These are phyloP conservation scores for Theristus sp. DNA, from an alignment of 2,888 invertebrate genomes.

Conservation along the genomic window DNA sequence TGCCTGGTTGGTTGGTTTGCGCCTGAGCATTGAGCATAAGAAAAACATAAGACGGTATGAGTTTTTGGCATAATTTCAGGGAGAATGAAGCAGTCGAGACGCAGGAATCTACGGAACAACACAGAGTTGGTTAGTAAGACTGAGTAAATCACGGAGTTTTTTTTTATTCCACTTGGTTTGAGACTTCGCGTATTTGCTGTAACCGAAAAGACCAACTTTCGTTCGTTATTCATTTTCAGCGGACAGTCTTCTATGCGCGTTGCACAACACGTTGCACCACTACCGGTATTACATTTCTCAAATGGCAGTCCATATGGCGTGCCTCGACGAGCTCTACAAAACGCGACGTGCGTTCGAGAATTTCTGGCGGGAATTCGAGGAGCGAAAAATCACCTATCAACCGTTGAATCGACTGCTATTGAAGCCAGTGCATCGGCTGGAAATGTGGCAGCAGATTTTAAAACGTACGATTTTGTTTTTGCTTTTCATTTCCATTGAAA, in stretches of 20 bases:
- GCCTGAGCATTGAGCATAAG: neutral
- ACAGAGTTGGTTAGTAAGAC: neutral
- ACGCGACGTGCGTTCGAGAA: slow-evolving; percentile 49
- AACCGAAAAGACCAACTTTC: too few species aligned
- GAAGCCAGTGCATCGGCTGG: slow-evolving; percentile 60
- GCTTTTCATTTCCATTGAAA: neutral
- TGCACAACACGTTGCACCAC: slow-evolving; percentile 11
- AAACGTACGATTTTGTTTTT: neutral
- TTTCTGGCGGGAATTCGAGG: slow-evolving; percentile 55
- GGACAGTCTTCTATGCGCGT: slow-evolving; percentile 45
- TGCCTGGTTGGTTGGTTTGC: slow-evolving; percentile 39
- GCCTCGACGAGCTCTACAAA: slow-evolving; percentile 56
- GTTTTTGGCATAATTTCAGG: neutral
- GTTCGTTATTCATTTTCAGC: too few species aligned
- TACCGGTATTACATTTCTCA: slow-evolving; percentile 42
- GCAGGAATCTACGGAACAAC: neutral
- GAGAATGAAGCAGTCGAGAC: neutral
- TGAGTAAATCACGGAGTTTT: too few species aligned
- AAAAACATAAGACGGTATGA: neutral
- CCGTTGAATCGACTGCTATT: slow-evolving; percentile 61
- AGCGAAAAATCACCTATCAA: slow-evolving; percentile 63
- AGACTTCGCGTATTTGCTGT: too few species aligned
- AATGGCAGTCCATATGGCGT: slow-evolving; percentile 54
- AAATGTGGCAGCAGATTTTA: slow-evolving; percentile 55
- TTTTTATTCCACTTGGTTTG: too few species aligned